These are phyloP conservation scores for Agapornis roseicollis DNA, from an alignment of 2,113 vertebrate genomes.

Conservation along the genomic window DNA sequence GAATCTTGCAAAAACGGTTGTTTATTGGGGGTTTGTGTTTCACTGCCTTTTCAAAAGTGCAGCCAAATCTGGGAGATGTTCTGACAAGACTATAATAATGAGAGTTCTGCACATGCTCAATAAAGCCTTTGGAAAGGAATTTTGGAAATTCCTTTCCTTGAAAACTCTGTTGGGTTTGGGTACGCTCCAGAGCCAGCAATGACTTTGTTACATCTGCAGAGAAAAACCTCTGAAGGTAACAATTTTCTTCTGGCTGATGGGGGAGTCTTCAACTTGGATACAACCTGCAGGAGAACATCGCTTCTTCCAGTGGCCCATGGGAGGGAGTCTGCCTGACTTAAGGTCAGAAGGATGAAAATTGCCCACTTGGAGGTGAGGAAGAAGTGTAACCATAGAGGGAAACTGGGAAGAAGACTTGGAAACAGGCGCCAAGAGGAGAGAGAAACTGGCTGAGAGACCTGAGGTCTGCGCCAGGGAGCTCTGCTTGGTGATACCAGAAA, in stretches of 20 bases:
- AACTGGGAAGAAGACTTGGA: neutral
- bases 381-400: neutral
- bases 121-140: neutral
- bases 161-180: neutral
- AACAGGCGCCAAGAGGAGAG: neutral
- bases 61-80: neutral
- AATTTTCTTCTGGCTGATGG: neutral
- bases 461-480: neutral
- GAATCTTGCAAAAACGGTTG: neutral
- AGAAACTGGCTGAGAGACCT: neutral
- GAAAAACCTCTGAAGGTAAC: neutral
- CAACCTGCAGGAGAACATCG: neutral
- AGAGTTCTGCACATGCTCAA: neutral
- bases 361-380: neutral
- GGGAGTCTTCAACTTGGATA: neutral
- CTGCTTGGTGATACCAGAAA: fast-evolving
- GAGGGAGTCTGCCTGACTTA: neutral
- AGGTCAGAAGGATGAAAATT: neutral
- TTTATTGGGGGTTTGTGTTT: neutral
- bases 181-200: neutral
- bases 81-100: neutral
- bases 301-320: fast-evolving
- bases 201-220: neutral
- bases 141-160: neutral
- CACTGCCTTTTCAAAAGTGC: neutral